Conservation (phyloP, 37 sponge, comb jelly and placozoan species). For the Lycopodina hypogea region DNA sequence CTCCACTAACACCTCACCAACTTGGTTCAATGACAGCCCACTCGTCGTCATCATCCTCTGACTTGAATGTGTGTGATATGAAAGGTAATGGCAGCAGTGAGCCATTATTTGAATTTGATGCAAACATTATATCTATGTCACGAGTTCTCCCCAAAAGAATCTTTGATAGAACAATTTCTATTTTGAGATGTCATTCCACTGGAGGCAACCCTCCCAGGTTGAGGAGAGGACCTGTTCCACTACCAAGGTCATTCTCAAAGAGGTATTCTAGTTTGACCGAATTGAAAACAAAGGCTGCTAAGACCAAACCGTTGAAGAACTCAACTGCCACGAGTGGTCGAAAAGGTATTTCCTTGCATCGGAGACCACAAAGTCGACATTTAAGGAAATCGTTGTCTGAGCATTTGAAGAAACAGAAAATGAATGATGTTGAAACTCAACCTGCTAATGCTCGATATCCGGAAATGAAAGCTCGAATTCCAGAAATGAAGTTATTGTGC, state of each 20-base stretch:
- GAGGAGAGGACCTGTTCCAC: constrained; percentile 6
- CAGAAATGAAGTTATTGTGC: not conserved
- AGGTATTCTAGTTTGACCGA: not conserved
- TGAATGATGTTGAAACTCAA: too few relatives aligned
- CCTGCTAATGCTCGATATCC: not conserved
- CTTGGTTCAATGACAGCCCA: not conserved
- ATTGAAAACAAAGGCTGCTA: not conserved
- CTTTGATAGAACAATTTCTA: not conserved
- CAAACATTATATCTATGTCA: too few relatives aligned
- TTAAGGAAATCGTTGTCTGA: too few relatives aligned
- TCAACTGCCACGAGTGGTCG: too few relatives aligned
- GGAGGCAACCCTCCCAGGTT: not conserved
- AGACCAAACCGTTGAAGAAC: not conserved
- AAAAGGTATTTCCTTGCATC: too few relatives aligned
- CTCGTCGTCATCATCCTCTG: not conserved
- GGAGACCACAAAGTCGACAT: too few relatives aligned
- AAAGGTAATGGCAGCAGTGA: not conserved
- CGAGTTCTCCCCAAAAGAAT: too few relatives aligned
- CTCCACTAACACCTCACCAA: not conserved
- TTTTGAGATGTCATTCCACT: too few relatives aligned
- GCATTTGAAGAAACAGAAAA: too few relatives aligned
- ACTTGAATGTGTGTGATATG: not conserved
- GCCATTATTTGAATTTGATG: too few relatives aligned
- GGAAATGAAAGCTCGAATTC: not conserved
- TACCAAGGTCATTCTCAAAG: not conserved